These are phyloP conservation scores for Phymanthus crucifer DNA, from an alignment of 92 coral and sea anemone species.

Conservation along the genomic window DNA sequence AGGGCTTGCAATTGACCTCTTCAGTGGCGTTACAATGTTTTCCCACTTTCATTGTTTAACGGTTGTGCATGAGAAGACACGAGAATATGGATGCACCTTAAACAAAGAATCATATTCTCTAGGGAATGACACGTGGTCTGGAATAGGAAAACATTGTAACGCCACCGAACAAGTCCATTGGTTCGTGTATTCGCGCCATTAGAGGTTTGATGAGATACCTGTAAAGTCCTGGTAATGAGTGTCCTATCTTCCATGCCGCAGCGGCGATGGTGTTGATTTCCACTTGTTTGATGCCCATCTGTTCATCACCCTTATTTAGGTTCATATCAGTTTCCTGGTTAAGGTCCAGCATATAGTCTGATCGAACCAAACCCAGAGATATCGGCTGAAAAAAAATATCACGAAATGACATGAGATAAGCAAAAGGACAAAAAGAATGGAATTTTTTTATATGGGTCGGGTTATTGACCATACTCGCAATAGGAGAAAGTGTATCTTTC, in stretches of 20 bases:
- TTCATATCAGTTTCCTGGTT: slow-evolving; percentile 14
- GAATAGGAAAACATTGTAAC: no score
- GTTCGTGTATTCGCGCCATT: not conserved
- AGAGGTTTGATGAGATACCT: slow-evolving; percentile 42
- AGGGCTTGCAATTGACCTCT: no score
- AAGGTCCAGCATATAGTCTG: slow-evolving; percentile 93
- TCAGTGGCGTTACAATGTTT: no score
- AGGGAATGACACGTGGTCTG: no score
- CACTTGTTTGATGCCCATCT: slow-evolving; percentile 75
- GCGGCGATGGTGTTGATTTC: slow-evolving; percentile 93
- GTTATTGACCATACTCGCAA: no score
- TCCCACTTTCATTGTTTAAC: no score
- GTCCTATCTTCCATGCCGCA: slow-evolving; percentile 73
- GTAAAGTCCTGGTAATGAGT: slow-evolving; percentile 66
- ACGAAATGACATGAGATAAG: not conserved
- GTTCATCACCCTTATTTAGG: slow-evolving; percentile 17
- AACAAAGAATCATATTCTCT: no score
- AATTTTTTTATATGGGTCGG: no score
- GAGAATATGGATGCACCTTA: no score
- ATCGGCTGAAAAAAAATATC: slow-evolving; percentile 55
- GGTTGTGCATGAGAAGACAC: no score
- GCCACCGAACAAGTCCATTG: not conserved
- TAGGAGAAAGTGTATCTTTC: no score
- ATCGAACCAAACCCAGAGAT: slow-evolving; percentile 79
- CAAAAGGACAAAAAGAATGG: no score